These are phyloP conservation scores for Cottoperca gobio DNA, from an alignment of 2,797 vertebrate species.

Conservation along the genomic window DNA sequence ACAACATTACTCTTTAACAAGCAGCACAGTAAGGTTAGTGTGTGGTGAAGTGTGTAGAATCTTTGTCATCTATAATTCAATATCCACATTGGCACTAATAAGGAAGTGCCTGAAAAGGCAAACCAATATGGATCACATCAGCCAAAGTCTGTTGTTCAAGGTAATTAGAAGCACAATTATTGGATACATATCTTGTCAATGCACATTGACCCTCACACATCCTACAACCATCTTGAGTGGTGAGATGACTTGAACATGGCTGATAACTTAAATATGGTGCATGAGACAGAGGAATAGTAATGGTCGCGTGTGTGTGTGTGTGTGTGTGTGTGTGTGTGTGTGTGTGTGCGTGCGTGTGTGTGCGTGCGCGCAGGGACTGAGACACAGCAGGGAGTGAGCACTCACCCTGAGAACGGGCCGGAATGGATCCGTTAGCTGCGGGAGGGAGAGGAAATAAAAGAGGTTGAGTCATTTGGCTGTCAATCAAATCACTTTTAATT, in stretches of 20 bases:
- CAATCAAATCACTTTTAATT: slow-evolving; percentile 89
- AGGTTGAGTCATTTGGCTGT: slow-evolving; percentile 85
- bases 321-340: slow-evolving; percentile 61
- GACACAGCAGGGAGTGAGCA: slow-evolving; percentile 65
- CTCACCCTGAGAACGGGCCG: slow-evolving; percentile 97
- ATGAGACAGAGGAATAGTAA: not conserved
- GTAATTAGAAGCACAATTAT: not conserved
- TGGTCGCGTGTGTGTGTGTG: no score
- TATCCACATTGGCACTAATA: not conserved
- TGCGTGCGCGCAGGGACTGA: slow-evolving; percentile 57
- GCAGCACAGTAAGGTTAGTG: not conserved
- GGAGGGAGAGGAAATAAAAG: slow-evolving; percentile 17
- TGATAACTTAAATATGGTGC: not conserved
- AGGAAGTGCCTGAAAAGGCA: not conserved
- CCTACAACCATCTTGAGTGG: not conserved
- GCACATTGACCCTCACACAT: not conserved
- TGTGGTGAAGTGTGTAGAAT: not conserved
- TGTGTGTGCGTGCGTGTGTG: slow-evolving; percentile 60
- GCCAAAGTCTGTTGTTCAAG: not conserved
- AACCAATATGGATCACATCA: not conserved
- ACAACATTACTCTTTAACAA: not conserved
- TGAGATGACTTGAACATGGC: not conserved
- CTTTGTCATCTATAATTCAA: not conserved
- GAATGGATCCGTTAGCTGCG: slow-evolving; percentile 97
- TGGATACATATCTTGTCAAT: not conserved